phyloP scores from a whole-genome alignment of 2,113 vertebrate genomes.

The Leptobrachium ailaonicum region DNA sequence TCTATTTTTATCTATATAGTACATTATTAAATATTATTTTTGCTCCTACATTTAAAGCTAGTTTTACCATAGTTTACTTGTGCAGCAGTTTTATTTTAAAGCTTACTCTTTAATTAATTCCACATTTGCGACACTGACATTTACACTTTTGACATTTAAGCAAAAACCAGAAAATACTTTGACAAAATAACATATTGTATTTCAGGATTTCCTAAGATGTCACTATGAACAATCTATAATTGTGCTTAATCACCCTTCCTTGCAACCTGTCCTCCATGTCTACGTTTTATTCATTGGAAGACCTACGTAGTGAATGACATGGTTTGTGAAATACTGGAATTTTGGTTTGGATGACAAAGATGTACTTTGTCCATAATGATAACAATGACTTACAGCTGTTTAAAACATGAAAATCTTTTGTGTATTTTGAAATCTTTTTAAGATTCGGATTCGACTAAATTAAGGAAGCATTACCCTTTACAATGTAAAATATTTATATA shows the following conservation, averaged over 20 bases:
- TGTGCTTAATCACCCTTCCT: not conserved
- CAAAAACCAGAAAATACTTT: not conserved
- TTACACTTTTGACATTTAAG: not conserved
- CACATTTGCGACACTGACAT: not conserved
- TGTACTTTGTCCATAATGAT: not conserved
- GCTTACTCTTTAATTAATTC: not conserved
- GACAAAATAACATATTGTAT: not conserved
- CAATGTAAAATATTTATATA: not conserved
- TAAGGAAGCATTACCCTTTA: not conserved
- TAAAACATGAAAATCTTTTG: not conserved
- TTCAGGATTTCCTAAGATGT: not conserved
- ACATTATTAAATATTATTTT: too few species aligned
- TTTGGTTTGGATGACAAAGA: not conserved
- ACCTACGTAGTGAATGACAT: not conserved
- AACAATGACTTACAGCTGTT: not conserved
- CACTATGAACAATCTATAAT: not conserved
- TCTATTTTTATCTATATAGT: too few species aligned
- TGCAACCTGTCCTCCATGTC: not conserved
- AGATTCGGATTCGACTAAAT: not conserved
- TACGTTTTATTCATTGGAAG: not conserved
- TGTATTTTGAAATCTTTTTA: not conserved
- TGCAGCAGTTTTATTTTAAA: not conserved
- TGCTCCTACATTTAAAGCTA: too few species aligned
- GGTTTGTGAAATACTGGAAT: not conserved
- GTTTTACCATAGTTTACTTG: too few species aligned